Conservation (phyloP, 2,113 vertebrate species). For the Jacana jacana region DNA sequence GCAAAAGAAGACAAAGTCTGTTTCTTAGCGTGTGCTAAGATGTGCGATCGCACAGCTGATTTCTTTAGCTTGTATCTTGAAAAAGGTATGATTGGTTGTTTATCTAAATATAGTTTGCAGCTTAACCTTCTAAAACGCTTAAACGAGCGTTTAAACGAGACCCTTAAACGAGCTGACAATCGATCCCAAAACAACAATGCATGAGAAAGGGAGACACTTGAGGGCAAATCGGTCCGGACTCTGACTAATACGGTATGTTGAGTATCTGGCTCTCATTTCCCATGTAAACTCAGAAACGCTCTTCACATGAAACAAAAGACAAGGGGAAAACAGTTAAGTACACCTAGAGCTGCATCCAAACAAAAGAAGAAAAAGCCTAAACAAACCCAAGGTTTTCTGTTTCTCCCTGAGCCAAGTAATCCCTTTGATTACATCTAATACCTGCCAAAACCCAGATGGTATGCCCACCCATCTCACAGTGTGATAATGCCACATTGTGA, state of each 20-base stretch:
- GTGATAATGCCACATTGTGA: constrained; percentile 95
- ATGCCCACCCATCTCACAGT: constrained; percentile 93
- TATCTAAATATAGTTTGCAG: not conserved
- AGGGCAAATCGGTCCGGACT: not conserved
- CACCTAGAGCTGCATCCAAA: constrained; percentile 78
- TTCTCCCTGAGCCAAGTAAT: constrained; percentile 92
- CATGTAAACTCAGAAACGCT: constrained; percentile 42
- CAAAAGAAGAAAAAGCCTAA: constrained; percentile 77
- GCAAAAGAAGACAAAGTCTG: constrained; percentile 47
- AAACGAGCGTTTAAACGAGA: too few relatives aligned
- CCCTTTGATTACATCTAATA: constrained; percentile 98
- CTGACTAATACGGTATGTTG: not conserved
- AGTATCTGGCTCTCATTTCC: not conserved
- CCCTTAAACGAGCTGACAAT: constrained; percentile 1
- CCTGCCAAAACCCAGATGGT: constrained; percentile 93
- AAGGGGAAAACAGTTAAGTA: constrained; percentile 66
- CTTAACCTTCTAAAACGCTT: constrained; percentile 9
- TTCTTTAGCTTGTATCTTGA: not conserved
- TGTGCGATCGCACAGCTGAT: not conserved
- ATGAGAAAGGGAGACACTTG: not conserved
- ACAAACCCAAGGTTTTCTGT: constrained; percentile 83
- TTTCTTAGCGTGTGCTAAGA: not conserved
- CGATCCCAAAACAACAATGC: not conserved
- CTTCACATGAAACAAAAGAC: constrained; percentile 63
- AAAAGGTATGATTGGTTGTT: not conserved